A percentile compares a stretch with the other conserved stretches of the same genome.
Conservation (phyloP, 2,888 invertebrate species). For the Spialia ferax region DNA sequence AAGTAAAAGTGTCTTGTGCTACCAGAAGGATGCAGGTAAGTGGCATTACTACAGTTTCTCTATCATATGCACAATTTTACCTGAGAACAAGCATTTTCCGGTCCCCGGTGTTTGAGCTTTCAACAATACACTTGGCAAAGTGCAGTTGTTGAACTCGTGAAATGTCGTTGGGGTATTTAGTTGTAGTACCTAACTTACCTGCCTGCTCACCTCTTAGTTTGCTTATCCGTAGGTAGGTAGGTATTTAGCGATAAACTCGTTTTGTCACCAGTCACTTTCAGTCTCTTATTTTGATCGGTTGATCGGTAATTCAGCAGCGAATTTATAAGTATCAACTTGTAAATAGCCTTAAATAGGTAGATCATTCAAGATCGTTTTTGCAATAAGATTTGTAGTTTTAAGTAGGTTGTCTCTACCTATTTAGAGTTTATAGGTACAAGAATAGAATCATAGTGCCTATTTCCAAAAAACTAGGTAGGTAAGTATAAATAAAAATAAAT, state of each 20-base stretch:
- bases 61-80: constrained; percentile 18
- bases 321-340: no score
- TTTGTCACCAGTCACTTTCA: neutral
- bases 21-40: constrained; percentile 72
- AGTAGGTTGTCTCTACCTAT: no score
- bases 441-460: no score
- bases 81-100: constrained; percentile 50
- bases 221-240: neutral
- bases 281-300: no score
- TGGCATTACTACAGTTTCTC: constrained; percentile 56
- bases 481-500: no score
- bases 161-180: neutral
- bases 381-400: neutral
- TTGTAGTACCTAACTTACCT: no score
- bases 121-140: constrained; percentile 47
- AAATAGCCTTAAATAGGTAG: neutral
- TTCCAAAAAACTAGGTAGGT: no score
- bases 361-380: neutral
- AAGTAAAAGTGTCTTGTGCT: constrained; percentile 65
- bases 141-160: constrained; percentile 50
- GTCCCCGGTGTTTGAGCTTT: constrained; percentile 49
- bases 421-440: no score
- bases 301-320: no score
- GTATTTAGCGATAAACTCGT: neutral
- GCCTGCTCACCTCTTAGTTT: neutral